Conservation (phyloP, 2,797 vertebrate genomes). For the Platalea minor region DNA sequence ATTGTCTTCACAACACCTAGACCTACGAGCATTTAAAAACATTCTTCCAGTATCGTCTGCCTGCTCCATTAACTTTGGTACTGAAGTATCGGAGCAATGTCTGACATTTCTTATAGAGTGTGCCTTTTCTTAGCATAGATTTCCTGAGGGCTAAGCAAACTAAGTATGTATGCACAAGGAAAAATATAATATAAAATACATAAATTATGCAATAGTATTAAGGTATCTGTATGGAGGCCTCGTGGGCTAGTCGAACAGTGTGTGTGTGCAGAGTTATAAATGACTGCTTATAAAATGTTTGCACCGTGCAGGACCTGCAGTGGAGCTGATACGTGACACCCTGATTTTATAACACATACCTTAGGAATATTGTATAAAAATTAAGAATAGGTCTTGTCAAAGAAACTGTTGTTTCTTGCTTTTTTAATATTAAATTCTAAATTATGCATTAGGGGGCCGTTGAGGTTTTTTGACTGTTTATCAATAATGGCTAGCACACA, state of each 20-base stretch:
- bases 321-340: rapidly evolving
- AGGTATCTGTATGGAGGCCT: background rate
- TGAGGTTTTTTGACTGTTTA: too few species aligned
- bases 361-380: background rate
- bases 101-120: background rate
- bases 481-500: rapidly evolving
- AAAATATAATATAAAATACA: background rate
- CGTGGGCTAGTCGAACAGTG: rapidly evolving
- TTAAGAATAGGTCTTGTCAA: background rate
- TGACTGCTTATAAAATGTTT: background rate
- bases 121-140: background rate
- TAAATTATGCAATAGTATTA: background rate
- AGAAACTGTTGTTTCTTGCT: background rate
- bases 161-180: background rate
- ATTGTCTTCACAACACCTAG: background rate
- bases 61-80: background rate
- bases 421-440: background rate
- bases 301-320: background rate
- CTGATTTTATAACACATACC: rapidly evolving
- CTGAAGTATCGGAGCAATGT: background rate
- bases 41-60: background rate
- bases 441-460: background rate
- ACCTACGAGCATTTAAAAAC: background rate
- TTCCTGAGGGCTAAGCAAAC: background rate
- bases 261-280: background rate